Base-by-base conservation (phyloP, 2,888 invertebrate species). In the Spatulosminthurus flaviceps region DNA sequence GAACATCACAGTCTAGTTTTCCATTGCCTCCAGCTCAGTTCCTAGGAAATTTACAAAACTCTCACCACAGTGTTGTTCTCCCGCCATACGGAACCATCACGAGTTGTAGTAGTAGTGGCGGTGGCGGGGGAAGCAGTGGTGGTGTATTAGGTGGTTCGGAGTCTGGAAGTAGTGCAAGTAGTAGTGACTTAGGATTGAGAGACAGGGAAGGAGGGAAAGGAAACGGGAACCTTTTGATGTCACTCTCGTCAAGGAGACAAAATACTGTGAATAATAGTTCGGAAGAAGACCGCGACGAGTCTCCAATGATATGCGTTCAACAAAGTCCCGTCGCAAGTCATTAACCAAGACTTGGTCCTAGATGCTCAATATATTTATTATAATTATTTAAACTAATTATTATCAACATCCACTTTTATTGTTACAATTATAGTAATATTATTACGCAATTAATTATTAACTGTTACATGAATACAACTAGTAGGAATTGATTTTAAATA, bases 291-390 rank as follows among this genome's bases (percentile, higher is more conserved):
- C 88, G 91, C 84, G 92, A 92, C 86, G 93, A 93, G 87, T 93
- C 93, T 86, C 93, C 94, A 85, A 93, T 95, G 94, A 93, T 95
- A 86, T 95, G 95, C 89, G 93, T 95, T 87, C 94, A 94, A 89
- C 95, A 95, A 90, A 94, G 94, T 90, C 95, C 96, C 86, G 73
- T 96, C 87, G 95, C 94, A 88, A 96, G 95, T 88, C 96, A 96
- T 89, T 92, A 86, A 86, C 86, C 79, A 82, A 83, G 89, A 90
- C 84, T 83, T 83, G 83, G 79, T 71, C 72, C 81, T 84, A 85
- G 85, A 85, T 85, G 84, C 84, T 85, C 84, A 85, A 85, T 84
- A 82, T 67, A 67, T 67, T 28, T 28, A 22, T 66, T 24, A 28
- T 67, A 26, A 67, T 16, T 67, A 26, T n/a, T n/a, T n/a, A n/a